Conservation (phyloP, 2,113 vertebrate genomes). For the Corythoichthys haematopterus region DNA sequence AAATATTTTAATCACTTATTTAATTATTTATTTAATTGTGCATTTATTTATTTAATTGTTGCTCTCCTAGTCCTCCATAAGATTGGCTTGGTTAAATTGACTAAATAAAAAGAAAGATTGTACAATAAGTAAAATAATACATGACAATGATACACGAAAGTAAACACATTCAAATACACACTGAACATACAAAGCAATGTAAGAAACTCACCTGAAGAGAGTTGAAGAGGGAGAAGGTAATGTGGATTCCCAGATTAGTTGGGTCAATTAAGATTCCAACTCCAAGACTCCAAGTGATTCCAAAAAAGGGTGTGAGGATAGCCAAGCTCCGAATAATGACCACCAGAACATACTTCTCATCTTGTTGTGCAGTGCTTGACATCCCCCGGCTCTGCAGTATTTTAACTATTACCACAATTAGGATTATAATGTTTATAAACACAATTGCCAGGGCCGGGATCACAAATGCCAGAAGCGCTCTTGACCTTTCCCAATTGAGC, state of each 20-base stretch:
- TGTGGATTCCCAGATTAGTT: conserved; percentile 48
- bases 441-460: conserved; percentile 69
- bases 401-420: conserved; percentile 72
- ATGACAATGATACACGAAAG: not conserved
- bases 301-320: conserved; percentile 80
- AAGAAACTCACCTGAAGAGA: conserved; percentile 76
- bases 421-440: conserved; percentile 56
- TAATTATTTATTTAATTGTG: too few relatives aligned
- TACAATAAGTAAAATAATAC: not conserved
- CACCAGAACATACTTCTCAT: conserved; percentile 63
- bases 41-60: too few relatives aligned
- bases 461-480: conserved; percentile 77
- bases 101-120: not conserved
- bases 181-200: not conserved
- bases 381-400: conserved; percentile 64
- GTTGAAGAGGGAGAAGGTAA: conserved; percentile 77
- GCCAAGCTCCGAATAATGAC: conserved; percentile 74
- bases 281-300: conserved; percentile 78
- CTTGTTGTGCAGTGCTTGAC: conserved; percentile 27
- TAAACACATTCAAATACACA: not conserved
- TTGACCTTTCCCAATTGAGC: conserved; percentile 77
- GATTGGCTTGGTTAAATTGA: not conserved
- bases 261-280: conserved; percentile 39
- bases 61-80: too few relatives aligned
- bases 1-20: too few relatives aligned